These are phyloP conservation scores for Mesitornis unicolor DNA, from an alignment of 2,113 vertebrate species.

Conservation along the genomic window DNA sequence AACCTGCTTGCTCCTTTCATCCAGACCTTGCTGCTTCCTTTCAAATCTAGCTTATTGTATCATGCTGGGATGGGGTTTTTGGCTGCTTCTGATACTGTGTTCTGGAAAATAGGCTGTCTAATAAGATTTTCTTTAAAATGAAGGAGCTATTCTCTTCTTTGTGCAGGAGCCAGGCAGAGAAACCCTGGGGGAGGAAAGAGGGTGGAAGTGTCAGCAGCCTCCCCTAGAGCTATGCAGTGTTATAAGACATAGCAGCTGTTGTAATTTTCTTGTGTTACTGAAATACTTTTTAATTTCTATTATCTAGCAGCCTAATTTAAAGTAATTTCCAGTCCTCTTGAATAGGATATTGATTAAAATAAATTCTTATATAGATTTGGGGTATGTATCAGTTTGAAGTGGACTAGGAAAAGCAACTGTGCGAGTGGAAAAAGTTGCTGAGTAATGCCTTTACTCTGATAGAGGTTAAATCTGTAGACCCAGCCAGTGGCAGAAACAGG, in stretches of 20 bases:
- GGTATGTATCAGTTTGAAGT: fast-evolving
- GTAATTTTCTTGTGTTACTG: background rate
- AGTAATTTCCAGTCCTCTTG: background rate
- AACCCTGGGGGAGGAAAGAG: background rate
- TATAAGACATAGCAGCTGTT: background rate
- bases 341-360: background rate
- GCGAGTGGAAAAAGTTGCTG: background rate
- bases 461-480: background rate
- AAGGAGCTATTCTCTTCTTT: background rate
- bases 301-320: background rate
- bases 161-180: background rate
- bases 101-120: background rate
- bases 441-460: background rate
- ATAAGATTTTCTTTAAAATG: background rate
- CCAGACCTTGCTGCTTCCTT: background rate
- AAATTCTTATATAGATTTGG: background rate
- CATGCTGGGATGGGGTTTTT: background rate
- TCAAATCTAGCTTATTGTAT: background rate
- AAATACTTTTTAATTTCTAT: background rate
- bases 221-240: background rate
- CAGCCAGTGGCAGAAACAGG: background rate
- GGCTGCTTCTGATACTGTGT: background rate
- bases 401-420: background rate
- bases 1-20: background rate
- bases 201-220: background rate